Base-by-base conservation (phyloP, 2,888 invertebrate species). In the Hybos culiciformis region DNA sequence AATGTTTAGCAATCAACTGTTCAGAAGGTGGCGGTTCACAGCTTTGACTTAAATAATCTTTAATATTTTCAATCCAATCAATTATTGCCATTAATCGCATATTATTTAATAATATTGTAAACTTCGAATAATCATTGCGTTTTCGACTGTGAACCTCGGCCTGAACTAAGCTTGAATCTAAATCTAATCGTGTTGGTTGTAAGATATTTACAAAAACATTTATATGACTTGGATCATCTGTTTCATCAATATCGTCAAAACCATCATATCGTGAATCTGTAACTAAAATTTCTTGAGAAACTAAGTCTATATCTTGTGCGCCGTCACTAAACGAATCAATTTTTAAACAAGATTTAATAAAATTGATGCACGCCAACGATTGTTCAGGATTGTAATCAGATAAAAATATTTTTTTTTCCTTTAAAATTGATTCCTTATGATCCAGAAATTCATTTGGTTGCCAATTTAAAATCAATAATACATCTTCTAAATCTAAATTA, bases 51-150 rank as follows among this genome's bases (percentile, higher is more conserved):
- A 94, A 70, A 66, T 90, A 94, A 57, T 85, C 81, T 52, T 77
- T 71, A 1, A 87, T 77, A 7, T 80, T 76, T 62, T 90, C 81
- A 78, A 93, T 83, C 88, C 93, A 96, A 67, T 93, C 92, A 54
- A 93, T 72, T 49, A 94, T 82, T 2, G 88, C 86, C 77, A 94
- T 90, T 44, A 96, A 69, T 31, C 93, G 73, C 91, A 94, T 93
- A 62, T 91, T 91, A 69, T 94, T 93, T 42, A 96, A 70, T 37
- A 94, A 70, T 48, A 94, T 79, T 3, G 91, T 92, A 56, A 90
- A 88, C 50, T 86, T 81, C 0, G 78, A 75, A 17, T 75, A 73
- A 55, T 77, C 80, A 37, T 64, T 72, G 41, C 76, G 74, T 61
- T 72, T 78, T 47, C 85, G 75, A 53, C 81, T 80, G 56, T 83